phyloP scores from a whole-genome alignment of 2,888 invertebrate genomes.

The Tiliacea citrago region DNA sequence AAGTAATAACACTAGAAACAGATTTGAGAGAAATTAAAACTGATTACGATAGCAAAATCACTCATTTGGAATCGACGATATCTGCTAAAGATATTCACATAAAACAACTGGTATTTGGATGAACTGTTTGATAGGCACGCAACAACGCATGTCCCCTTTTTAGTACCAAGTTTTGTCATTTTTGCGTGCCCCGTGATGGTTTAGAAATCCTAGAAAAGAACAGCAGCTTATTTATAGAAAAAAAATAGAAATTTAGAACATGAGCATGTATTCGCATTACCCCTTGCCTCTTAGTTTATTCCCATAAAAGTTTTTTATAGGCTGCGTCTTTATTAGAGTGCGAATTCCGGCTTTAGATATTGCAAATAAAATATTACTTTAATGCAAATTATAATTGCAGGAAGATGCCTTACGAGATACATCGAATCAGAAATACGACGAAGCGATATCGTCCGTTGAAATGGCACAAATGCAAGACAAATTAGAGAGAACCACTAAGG shows the following conservation, averaged over 20 bases:
- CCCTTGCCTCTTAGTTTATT: slow-evolving; percentile 17
- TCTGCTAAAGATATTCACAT: slow-evolving; percentile 91
- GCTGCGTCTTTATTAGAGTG: not conserved
- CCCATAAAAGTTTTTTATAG: not conserved
- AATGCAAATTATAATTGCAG: slow-evolving; percentile 68
- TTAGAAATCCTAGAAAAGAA: slow-evolving; percentile 6
- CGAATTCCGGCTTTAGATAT: not conserved
- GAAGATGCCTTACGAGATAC: slow-evolving; percentile 86
- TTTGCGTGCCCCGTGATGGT: slow-evolving; percentile 27
- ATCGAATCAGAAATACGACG: slow-evolving; percentile 86
- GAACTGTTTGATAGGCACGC: slow-evolving; percentile 48
- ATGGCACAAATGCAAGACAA: slow-evolving; percentile 88
- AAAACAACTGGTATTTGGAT: slow-evolving; percentile 90
- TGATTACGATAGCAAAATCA: slow-evolving; percentile 91
- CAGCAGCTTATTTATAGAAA: slow-evolving; percentile 32
- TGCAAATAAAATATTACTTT: not conserved
- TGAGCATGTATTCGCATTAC: slow-evolving; percentile 44
- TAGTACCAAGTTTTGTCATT: not conserved
- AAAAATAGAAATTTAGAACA: not conserved
- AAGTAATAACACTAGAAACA: slow-evolving; percentile 86
- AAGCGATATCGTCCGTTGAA: slow-evolving; percentile 87
- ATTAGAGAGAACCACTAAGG: slow-evolving; percentile 78
- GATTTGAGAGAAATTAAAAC: slow-evolving; percentile 90
- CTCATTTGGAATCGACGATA: slow-evolving; percentile 90
- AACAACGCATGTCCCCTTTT: slow-evolving; percentile 65